Evolutionary conservation across 2,888 invertebrate species (phyloP).

Genomic region (Amiota mariae): DNA sequence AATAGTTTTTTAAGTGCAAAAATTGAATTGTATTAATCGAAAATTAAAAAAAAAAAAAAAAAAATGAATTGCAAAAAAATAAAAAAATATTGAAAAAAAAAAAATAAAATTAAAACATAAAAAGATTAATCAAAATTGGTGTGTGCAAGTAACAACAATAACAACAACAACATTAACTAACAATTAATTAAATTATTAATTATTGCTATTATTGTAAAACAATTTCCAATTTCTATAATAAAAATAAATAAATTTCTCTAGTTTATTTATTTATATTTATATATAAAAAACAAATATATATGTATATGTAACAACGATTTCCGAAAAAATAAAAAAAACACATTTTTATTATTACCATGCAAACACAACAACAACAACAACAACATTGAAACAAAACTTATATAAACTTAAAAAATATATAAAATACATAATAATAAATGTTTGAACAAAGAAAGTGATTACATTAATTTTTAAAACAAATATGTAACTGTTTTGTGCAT

Average conservation of each 20-base stretch:
- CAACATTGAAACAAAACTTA: conserved; percentile 12
- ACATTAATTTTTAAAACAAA: conserved; percentile 43
- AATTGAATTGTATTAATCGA: conserved; percentile 37
- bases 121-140: conserved; percentile 36
- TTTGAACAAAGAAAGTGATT: conserved; percentile 57
- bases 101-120: conserved; percentile 21
- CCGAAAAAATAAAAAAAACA: conserved; percentile 38
- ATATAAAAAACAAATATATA: conserved; percentile 6
- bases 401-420: conserved; percentile 46
- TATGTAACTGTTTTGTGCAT: conserved; percentile 54
- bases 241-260: too few relatives aligned
- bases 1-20: conserved; percentile 14
- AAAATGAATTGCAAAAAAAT: conserved; percentile 32
- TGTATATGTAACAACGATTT: conserved; percentile 52
- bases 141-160: conserved; percentile 45
- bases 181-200: conserved; percentile 30
- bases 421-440: conserved; percentile 35
- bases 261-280: too few relatives aligned
- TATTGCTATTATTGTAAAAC: conserved; percentile 34
- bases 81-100: conserved; percentile 33
- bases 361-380: conserved; percentile 28
- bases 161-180: conserved; percentile 24
- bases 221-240: conserved; percentile 43
- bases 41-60: conserved; percentile 30
- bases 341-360: conserved; percentile 29